Evolutionary conservation across 2,797 vertebrate species (phyloP), one percentile per base, ranked within the genome.

Genomic region (Alca torda): DNA sequence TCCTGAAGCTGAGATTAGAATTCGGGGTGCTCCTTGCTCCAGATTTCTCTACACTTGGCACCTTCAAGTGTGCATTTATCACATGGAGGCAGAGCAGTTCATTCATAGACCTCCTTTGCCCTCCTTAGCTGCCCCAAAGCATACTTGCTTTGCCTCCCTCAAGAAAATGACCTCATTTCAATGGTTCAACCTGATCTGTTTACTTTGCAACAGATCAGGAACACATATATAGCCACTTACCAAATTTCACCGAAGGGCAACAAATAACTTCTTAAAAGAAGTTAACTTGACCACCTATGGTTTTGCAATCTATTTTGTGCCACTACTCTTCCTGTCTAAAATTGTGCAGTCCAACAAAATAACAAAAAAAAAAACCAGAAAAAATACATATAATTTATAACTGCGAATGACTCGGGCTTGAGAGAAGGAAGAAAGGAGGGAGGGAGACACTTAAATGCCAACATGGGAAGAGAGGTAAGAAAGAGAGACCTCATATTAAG

Each of bases 201-300:
- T 95, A 90, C 59, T 91, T 70, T 82, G 65, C 73, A 93, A 75
- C 28, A 68, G 73, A 78, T 84, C 50, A 86, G 48, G 37, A 92
- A 25, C 45, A 68, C 50, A n/a, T 16, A 78, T 35, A 10, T 28
- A 89, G 23, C 33, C 26, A 65, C 76, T 81, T 81, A 85, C 25
- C 57, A 56, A 54, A 48, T 76, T 93, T 86, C 74, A 95, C 61
- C 50, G 45, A 50, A 57, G 69, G 69, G 63, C 41, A 90, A 86
- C 57, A 96, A 94, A 53, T 48, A 89, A 33, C 24, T 57, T 68
- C 89, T 93, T 53, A 50, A 5, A 15, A 95, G 48, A 93, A 81
- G 39, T 75, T 61, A 87, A 78, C 24, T 65, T 39, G 24, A 78
- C 54, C 54, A 33, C 39, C 74, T 59, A 16, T 13, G 65, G 7